A percentile compares a stretch with the other conserved stretches of the same genome.
These are phyloP conservation scores for Microcebus lehilahytsara DNA, from an alignment of 2,113 vertebrate genomes.

Conservation along the genomic window DNA sequence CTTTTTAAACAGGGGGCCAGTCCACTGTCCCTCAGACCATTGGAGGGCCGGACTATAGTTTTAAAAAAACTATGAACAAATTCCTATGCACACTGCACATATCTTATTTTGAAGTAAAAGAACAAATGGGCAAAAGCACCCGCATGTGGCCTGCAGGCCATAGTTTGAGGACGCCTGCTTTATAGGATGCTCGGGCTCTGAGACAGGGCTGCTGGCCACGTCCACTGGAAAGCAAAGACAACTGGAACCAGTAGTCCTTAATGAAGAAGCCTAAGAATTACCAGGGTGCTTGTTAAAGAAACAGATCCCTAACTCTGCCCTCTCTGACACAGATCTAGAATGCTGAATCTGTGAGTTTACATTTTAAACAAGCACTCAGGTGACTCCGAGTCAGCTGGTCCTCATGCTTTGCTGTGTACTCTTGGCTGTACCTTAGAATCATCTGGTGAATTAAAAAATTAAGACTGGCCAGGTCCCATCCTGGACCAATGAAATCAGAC, in stretches of 20 bases:
- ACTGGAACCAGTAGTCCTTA: neutral
- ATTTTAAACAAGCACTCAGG: neutral
- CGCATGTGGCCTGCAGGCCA: too few species aligned
- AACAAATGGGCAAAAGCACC: too few species aligned
- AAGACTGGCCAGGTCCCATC: neutral
- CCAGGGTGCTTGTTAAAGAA: neutral
- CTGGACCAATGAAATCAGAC: neutral
- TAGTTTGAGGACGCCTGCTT: too few species aligned
- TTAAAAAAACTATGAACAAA: too few species aligned
- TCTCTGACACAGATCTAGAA: neutral
- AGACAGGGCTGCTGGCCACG: neutral
- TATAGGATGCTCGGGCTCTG: neutral
- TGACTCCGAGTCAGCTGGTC: neutral
- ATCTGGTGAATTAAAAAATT: neutral
- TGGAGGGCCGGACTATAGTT: too few species aligned
- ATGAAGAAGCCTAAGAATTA: neutral
- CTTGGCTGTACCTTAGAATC: neutral
- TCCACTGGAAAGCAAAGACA: neutral
- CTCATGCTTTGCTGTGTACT: neutral
- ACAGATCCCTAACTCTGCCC: neutral
- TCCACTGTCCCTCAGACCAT: too few species aligned
- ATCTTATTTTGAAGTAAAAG: too few species aligned
- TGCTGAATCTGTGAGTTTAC: neutral
- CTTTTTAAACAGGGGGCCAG: too few species aligned
- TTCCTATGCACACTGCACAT: too few species aligned